Base-by-base conservation (phyloP, 1,140 invertebrate genomes). In the Ruditapes philippinarum region DNA sequence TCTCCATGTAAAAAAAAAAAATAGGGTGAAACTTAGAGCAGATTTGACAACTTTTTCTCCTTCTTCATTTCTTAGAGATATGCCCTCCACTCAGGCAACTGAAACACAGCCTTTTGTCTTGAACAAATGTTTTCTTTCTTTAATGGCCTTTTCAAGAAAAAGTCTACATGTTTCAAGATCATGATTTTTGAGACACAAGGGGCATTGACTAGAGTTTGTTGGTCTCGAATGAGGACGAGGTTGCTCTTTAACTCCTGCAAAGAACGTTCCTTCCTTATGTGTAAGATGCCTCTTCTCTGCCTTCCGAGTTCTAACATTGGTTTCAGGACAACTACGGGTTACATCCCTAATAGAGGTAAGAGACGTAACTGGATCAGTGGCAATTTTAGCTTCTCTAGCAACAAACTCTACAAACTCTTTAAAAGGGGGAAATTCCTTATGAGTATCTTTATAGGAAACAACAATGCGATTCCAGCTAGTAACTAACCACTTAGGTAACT, bases 401-500 rank as follows among this genome's bases (percentile, higher is more conserved):
- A 74, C 31, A 28, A 51, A 49, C 1, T n/a, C 5, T 1, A 74
- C 40, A 45, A 74, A 74, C 40, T 74, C 40, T 74, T 74, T n/a
- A 7, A 74, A 74, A 90, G 3, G 89, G 54, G 9, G 90, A 11
- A 80, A 28, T 38, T 38, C 0, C 19, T 19, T 33, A 65, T 54
- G 17, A 60, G 45, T 28, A 62, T 90, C 14, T 22, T 36, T 28
- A 73, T 42, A 11, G 5, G 17, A 3, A 1, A 17, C 28, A 0
- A 83, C 92, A 28, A 90, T 78, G n/a, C 89, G 68, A 1, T 38
- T 76, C 91, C 90, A 91, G 51, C 89, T 33, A n/a, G 11, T 54
- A 7, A 89, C 78, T n/a, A 93, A 25, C 92, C 91, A 92, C 17
- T 92, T 90, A 1, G 92, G 90, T 19, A 93, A 73, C 49, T 91